Base-by-base conservation (phyloP, 2,888 invertebrate species). In the Eupithecia subfuscata region DNA sequence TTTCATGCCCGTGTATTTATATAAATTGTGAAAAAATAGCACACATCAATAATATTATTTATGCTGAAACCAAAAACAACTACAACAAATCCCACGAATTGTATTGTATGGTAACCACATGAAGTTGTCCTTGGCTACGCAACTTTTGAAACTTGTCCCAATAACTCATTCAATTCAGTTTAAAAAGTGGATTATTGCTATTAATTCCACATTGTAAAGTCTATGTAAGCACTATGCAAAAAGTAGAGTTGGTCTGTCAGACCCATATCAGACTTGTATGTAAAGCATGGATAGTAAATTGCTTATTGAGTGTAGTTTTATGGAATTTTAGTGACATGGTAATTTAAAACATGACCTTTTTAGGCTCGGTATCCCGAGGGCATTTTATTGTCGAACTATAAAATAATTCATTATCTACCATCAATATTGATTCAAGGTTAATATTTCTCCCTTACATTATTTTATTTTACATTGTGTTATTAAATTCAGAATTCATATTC, bases 71-170 rank as follows among this genome's bases (percentile, higher is more conserved):
- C 16, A 48, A 56, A 52, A 56, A 60, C 12, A 14, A 14, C 12
- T 60, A 25, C 6, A 22, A 60, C 25, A 6, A 12, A 12, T n/a
- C 12, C 70, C 80, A 80, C 75, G 79, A 83, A 77, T 67, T 79
- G 74, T 75, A 77, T 67, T 79, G 74, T 75, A 78, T 77, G 76
- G 71, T 70, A 80, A 79, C 83, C 79, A 80, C 77, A 75, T 71
- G 76, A 78, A 72, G 82, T 77, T 75, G 85, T 84, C 88, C 87
- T 87, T 89, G 85, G 82, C 73, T 48, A 77, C 79, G 81, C 84
- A 79, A 84, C 83, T 76, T 80, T 80, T 75, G 75, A 79, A 79
- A 77, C 72, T 65, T 45, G 73, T 73, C 68, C 69, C 73, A 69
- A 78, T 79, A 78, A 78, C 73, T 79, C 76, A 77, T 76, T 71